Percentiles rank a stretch among this genome's conserved stretches.
Evolutionary conservation across 2,797 vertebrate species (phyloP).

Genomic region (Miichthys miiuy): DNA sequence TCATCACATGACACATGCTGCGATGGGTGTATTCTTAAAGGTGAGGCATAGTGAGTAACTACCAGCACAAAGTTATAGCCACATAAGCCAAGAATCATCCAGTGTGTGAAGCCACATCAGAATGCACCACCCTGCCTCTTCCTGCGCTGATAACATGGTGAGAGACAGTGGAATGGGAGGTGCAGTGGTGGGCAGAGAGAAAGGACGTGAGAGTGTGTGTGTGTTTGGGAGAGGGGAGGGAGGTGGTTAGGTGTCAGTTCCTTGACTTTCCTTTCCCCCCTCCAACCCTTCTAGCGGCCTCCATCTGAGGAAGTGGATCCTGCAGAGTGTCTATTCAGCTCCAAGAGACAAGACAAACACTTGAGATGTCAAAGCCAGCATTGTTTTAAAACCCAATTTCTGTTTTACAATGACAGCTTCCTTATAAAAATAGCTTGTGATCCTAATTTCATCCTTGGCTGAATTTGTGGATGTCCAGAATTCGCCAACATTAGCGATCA

Average conservation of each 20-base stretch:
- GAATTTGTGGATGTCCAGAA: neutral
- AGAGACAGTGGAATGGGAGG: conserved; percentile 72
- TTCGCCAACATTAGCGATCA: neutral
- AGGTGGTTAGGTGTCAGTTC: conserved; percentile 72
- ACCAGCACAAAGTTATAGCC: conserved; percentile 18
- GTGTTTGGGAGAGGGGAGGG: conserved; percentile 27
- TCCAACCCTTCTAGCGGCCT: conserved; percentile 68
- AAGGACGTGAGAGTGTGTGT: conserved; percentile 27
- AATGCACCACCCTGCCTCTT: conserved; percentile 81
- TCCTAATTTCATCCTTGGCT: conserved; percentile 1
- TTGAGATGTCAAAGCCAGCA: conserved; percentile 54
- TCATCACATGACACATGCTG: neutral
- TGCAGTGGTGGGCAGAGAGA: conserved; percentile 43
- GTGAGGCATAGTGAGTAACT: conserved; percentile 20
- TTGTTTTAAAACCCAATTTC: conserved; percentile 45
- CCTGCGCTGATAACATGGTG: conserved; percentile 85
- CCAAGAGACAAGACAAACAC: conserved; percentile 70
- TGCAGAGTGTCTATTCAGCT: conserved; percentile 82
- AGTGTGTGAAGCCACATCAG: conserved; percentile 61
- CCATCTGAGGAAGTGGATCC: conserved; percentile 81
- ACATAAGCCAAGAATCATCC: conserved; percentile 63
- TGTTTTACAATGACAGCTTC: conserved; percentile 6
- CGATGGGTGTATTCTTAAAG: conserved; percentile 26
- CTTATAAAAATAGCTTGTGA: neutral
- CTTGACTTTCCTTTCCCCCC: conserved; percentile 76